Percentiles rank a stretch among this genome's conserved stretches.
phyloP scores from a whole-genome alignment of 2,888 invertebrate species.

The Apamea anceps region DNA sequence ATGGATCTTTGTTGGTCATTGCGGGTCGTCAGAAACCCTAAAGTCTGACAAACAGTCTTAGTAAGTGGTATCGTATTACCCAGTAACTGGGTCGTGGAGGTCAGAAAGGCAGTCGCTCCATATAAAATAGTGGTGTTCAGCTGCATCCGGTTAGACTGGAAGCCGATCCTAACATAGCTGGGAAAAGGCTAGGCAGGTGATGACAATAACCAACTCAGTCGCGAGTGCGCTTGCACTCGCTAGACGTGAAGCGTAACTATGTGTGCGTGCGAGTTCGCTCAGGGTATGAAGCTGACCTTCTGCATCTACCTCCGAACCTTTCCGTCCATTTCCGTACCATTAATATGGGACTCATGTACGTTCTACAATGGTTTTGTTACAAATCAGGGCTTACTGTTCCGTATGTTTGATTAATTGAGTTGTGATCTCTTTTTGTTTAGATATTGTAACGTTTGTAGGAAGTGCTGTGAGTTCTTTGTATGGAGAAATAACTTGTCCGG shows the following conservation, averaged over 20 bases:
- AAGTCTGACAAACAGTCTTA: too few relatives aligned
- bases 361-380: slow-evolving; percentile 34
- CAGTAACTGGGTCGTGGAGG: too few relatives aligned
- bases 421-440: slow-evolving; percentile 23
- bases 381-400: slow-evolving; percentile 22
- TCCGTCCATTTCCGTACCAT: neutral
- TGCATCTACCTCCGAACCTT: neutral
- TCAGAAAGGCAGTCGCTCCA: too few relatives aligned
- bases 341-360: slow-evolving; percentile 52
- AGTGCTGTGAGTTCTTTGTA: neutral
- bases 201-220: neutral
- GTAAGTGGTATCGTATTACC: too few relatives aligned
- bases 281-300: neutral
- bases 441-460: slow-evolving; percentile 9
- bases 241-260: neutral
- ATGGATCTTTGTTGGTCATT: too few relatives aligned
- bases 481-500: neutral
- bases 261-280: neutral
- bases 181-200: too few relatives aligned
- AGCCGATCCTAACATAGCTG: too few relatives aligned
- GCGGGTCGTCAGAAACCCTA: too few relatives aligned
- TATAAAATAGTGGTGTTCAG: too few relatives aligned
- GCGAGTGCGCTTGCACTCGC: neutral
- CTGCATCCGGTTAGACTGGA: too few relatives aligned
- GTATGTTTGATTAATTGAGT: slow-evolving; percentile 43